Evolutionary conservation across 2,113 vertebrate genomes (phyloP), one percentile per base, ranked within the genome.

Genomic region (Lonchura striata): DNA sequence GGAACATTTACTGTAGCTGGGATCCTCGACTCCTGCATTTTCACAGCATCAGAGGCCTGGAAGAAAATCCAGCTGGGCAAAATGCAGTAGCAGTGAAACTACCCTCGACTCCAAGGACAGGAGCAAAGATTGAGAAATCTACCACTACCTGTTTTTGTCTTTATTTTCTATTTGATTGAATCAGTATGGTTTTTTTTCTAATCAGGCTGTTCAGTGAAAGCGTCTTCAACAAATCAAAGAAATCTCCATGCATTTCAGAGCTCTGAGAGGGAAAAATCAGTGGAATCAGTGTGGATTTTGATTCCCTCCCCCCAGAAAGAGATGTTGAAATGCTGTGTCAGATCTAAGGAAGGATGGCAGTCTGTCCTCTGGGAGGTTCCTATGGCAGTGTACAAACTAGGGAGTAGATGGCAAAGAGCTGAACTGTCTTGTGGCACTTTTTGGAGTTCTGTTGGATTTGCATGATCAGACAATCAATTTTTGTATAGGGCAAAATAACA

Each of bases 41-140:
- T 99, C 95, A 99, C 99, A 9, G 99, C 99, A 56, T 99, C 99
- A 4, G 99, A 99, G 94, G 99, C 99, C 94, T 99, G 99, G 99
- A 99, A 99, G 98, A 99, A 99, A 98, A 99, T 99, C 96, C 99
- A 99, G 95, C 98, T 99, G 39, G 99, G 99, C 54, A 99, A 99
- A 97, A 99, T 99, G 98, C 98, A 98, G 49, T 98, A 98, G 95
- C 18, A 14, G 68, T 76, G 24, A 75, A 94, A 80, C 53, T 82
- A 46, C 31, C 65, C 85, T 14, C 4, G 20, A 92, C 88, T 82
- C 83, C 70, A 28, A 94, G 95, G 91, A 86, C 92, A 92, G 90
- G 92, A 90, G 53, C 75, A 80, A 94, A 94, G 89, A 91, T 94
- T 24, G 46, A 93, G 74, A 90, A 92, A 89, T 69, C 94, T 93